A percentile compares a stretch with the other conserved stretches of the same genome.
These are phyloP conservation scores for Hiodon alosoides DNA, from an alignment of 2,113 vertebrate species.

Conservation along the genomic window DNA sequence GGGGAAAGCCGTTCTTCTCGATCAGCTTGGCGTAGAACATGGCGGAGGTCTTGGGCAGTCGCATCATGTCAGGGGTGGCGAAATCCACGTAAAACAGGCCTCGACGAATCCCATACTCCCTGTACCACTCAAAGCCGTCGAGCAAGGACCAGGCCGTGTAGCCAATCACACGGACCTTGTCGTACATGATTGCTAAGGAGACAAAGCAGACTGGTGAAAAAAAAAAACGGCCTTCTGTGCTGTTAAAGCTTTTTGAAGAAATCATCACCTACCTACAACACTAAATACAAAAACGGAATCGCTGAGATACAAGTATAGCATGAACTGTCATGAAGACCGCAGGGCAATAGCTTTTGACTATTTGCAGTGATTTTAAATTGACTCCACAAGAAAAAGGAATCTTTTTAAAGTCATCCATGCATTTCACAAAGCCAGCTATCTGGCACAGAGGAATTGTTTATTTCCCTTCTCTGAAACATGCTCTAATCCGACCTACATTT, in stretches of 20 bases:
- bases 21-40: slow-evolving; percentile 89
- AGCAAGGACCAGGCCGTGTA: slow-evolving; percentile 95
- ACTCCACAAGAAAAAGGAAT: too few relatives aligned
- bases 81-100: slow-evolving; percentile 94
- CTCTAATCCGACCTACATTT: slow-evolving; percentile 69
- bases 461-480: background rate
- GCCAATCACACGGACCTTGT: slow-evolving; percentile 80
- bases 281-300: background rate
- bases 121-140: slow-evolving; percentile 92
- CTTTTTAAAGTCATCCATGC: background rate
- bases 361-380: too few relatives aligned
- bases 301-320: too few relatives aligned
- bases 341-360: too few relatives aligned
- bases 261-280: background rate
- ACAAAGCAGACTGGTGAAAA: background rate
- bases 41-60: slow-evolving; percentile 87
- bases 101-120: slow-evolving; percentile 80
- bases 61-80: slow-evolving; percentile 76
- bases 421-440: background rate
- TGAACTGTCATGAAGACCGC: too few relatives aligned
- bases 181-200: slow-evolving; percentile 74
- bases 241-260: background rate
- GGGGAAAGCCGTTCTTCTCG: slow-evolving; percentile 85
- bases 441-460: too few relatives aligned
- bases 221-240: background rate